Percentiles rank a stretch among this genome's conserved stretches.
phyloP scores from a whole-genome alignment of 2,113 vertebrate genomes.

The Ciconia boyciana region DNA sequence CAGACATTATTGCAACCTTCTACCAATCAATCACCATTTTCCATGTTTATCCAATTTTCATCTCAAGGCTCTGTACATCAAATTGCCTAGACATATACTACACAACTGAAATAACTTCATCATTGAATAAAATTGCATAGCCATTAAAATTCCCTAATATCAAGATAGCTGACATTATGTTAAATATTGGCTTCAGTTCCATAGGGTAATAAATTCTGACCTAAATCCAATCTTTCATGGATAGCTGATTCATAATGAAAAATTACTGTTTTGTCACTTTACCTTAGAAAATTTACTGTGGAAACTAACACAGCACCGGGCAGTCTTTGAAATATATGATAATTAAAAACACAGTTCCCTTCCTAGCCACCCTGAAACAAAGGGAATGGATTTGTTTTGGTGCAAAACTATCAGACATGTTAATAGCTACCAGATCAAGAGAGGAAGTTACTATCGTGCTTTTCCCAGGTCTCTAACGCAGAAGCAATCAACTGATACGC shows the following conservation, averaged over 20 bases:
- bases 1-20: conserved; percentile 32
- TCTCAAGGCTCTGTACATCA: conserved; percentile 60
- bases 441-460: neutral
- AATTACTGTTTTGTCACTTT: conserved; percentile 72
- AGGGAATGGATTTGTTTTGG: neutral
- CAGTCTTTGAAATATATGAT: neutral
- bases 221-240: conserved; percentile 74
- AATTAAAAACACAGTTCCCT: neutral
- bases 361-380: neutral
- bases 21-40: conserved; percentile 73
- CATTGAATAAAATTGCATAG: conserved; percentile 68
- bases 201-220: conserved; percentile 72
- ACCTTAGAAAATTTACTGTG: conserved; percentile 58
- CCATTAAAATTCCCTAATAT: conserved; percentile 70
- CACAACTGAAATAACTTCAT: conserved; percentile 74
- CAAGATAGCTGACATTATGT: conserved; percentile 67
- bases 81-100: conserved; percentile 56
- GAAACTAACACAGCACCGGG: neutral
- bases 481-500: neutral
- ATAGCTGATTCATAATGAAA: conserved; percentile 74
- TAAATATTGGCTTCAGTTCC: conserved; percentile 73
- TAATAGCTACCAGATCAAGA: neutral
- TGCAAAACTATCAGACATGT: neutral
- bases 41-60: conserved; percentile 71
- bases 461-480: neutral